A percentile compares a stretch with the other conserved stretches of the same genome.
These are phyloP conservation scores for Blastobasis lacticolella DNA, from an alignment of 2,888 invertebrate species.

Conservation along the genomic window DNA sequence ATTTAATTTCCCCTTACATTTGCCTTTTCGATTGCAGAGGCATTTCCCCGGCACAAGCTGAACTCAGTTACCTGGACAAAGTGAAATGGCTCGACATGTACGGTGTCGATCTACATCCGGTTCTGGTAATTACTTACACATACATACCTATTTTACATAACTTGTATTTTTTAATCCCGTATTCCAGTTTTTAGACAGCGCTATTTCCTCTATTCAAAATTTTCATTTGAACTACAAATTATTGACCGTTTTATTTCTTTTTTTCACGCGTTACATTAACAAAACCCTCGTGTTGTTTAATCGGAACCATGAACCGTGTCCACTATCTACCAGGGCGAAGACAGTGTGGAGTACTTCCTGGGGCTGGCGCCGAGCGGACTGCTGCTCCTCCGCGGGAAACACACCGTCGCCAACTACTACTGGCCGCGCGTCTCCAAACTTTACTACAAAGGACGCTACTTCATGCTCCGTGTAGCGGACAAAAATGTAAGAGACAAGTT, in stretches of 20 bases:
- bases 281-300: too few species aligned
- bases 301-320: too few species aligned
- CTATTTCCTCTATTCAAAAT: too few species aligned
- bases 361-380: constrained; percentile 97
- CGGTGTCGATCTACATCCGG: constrained; percentile 97
- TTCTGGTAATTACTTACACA: constrained; percentile 87
- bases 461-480: constrained; percentile 96
- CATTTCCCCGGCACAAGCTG: constrained; percentile 92
- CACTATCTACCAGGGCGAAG: constrained; percentile 83
- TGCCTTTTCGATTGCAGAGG: constrained; percentile 74
- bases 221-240: too few species aligned
- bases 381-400: constrained; percentile 94
- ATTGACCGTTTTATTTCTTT: too few species aligned
- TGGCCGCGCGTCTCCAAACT: constrained; percentile 98
- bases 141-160: neutral
- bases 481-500: constrained; percentile 83
- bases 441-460: constrained; percentile 96
- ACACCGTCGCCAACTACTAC: constrained; percentile 97
- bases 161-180: too few species aligned
- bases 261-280: too few species aligned
- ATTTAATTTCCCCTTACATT: neutral
- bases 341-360: constrained; percentile 96
- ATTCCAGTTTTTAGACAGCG: too few species aligned
- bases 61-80: constrained; percentile 96
- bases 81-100: constrained; percentile 99